Base-by-base conservation (phyloP, 2,797 vertebrate species). In the Spheniscus humboldti region DNA sequence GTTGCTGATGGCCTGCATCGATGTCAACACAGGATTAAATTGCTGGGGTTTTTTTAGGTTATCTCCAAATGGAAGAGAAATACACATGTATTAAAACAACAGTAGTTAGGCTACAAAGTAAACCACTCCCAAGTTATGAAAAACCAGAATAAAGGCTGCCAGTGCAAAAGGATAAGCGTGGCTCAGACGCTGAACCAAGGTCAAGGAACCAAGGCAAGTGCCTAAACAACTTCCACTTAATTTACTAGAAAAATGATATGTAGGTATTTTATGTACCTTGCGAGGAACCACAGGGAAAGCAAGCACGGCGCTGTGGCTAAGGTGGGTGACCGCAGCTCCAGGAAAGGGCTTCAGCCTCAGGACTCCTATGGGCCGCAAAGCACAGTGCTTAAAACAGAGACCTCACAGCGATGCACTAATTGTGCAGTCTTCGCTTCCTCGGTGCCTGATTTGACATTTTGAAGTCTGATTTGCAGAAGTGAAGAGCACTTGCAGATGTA, bases 251-350 rank as follows among this genome's bases (percentile, higher is more conserved):
- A 86, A 90, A 60, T 17, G 13, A 80, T 53, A 33, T 2, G 24
- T 12, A 25, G 27, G 25, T 20, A 7, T 66, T 82, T 48, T 17
- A 13, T 6, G 35, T 35, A 47, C 62, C 31, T 73, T 2, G 6
- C 4, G 9, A 82, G 37, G 45, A 63, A 2, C 47, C 27, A 39
- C 0, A 0, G 45, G 53, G 47, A 1, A 4, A 68, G 37, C 37
- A 39, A 18, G 47, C 13, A 5, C 2, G 1, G 37, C 0, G 0
- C 47, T 35, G 20, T 20, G 55, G 24, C 59, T 43, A 12, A 12
- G 60, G 25, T 35, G 39, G 24, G 59, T 24, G 52, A 25, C 27
- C 52, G 64, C 64, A n/a, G 53, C 85, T 68, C n/a, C 43, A 22
- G 41, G 16, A 45, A 45, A 41, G n/a, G 53, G 37, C 60, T 76